Percentiles rank a stretch among this genome's conserved stretches.
phyloP scores from a whole-genome alignment of 2,113 vertebrate genomes.

The Pterocles gutturalis region DNA sequence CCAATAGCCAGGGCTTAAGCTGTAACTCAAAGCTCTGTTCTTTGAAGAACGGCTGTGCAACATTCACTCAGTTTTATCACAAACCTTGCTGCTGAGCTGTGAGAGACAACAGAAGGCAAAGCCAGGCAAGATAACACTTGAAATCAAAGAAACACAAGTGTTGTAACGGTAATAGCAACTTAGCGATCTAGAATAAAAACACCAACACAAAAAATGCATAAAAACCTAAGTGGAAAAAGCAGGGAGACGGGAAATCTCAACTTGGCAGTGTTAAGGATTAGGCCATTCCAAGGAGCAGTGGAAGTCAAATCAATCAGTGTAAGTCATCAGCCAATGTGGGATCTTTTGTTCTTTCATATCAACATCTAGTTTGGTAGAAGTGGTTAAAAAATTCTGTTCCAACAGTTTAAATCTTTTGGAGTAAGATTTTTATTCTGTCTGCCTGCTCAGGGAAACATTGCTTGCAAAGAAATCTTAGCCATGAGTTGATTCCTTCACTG shows the following conservation, averaged over 20 bases:
- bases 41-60: accelerated
- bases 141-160: neutral
- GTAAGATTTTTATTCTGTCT: neutral
- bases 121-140: neutral
- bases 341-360: neutral
- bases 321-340: neutral
- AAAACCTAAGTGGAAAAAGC: neutral
- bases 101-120: neutral
- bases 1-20: neutral
- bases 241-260: neutral
- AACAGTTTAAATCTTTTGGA: neutral
- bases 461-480: neutral
- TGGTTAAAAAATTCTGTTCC: neutral
- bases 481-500: neutral
- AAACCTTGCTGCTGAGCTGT: neutral
- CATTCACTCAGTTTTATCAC: neutral
- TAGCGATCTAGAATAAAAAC: neutral
- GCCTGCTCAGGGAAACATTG: neutral
- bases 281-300: neutral
- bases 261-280: neutral
- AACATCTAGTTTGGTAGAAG: neutral
- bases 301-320: neutral
- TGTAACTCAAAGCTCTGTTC: neutral
- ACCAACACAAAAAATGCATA: accelerated
- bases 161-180: neutral